Percentiles rank a stretch among this genome's conserved stretches.
phyloP scores from a whole-genome alignment of 2,888 invertebrate species.

The Blera fallax region DNA sequence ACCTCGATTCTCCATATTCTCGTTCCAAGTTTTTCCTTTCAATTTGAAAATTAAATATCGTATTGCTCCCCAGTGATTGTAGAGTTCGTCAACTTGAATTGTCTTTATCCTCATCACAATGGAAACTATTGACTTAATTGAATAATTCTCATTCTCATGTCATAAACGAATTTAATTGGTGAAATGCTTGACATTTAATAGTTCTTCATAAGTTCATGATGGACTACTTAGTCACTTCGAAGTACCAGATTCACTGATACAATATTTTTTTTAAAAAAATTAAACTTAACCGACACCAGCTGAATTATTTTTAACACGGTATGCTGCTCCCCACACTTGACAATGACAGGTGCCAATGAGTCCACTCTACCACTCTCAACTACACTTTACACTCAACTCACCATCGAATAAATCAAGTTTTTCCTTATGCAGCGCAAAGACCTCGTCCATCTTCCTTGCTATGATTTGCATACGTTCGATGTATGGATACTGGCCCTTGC shows the following conservation, averaged over 20 bases:
- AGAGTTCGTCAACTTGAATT: not conserved
- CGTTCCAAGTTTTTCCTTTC: not conserved
- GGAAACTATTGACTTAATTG: constrained; percentile 13
- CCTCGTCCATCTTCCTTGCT: constrained; percentile 79
- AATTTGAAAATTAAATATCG: not conserved
- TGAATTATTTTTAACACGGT: constrained; percentile 26
- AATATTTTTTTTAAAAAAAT: not conserved
- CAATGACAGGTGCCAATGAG: constrained; percentile 43
- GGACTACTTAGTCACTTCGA: not conserved
- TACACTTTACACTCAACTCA: constrained; percentile 71
- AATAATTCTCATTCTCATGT: not conserved
- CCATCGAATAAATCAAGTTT: constrained; percentile 80
- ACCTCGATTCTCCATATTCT: not conserved
- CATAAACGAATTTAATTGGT: constrained; percentile 1
- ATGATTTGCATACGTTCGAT: constrained; percentile 65
- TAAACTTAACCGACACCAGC: not conserved
- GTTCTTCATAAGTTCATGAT: not conserved
- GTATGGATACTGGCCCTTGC: constrained; percentile 33
- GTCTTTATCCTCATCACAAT: not conserved
- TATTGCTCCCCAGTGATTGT: not conserved
- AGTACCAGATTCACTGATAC: too few species aligned
- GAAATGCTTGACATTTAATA: not conserved
- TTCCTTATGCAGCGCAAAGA: constrained; percentile 80
- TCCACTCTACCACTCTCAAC: not conserved
- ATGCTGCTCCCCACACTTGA: constrained; percentile 31